Evolutionary conservation across 2,797 vertebrate species (phyloP), one percentile per base, ranked within the genome.

Genomic region (Halcyon smyrnensis): DNA sequence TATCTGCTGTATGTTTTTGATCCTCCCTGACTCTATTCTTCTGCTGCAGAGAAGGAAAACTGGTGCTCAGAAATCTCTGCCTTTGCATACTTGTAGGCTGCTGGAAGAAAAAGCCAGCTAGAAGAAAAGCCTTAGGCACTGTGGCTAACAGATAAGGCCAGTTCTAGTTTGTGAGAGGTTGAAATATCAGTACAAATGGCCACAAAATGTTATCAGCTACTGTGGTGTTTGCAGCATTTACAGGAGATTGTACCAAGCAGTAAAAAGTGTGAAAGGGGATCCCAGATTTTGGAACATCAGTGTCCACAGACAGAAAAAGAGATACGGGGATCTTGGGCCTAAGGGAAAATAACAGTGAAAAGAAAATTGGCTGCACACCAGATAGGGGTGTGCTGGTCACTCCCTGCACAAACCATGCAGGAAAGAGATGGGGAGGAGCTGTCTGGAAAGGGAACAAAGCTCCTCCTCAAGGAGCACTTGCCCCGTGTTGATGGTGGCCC

Each of bases 141-240:
- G 95, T 25, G 67, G 51, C 80, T 80, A 84, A 15, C 68, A 89
- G 92, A 96, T 87, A 85, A 94, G 77, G 36, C 37, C 75, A 80
- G 28, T 68, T 90, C 27, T 64, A 45, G 64, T 75, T 77, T 75
- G 53, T 24, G 71, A 94, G 75, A 74, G 81, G 84, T 84, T 93
- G 91, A 96, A 95, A 87, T 79, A 68, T 84, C 68, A 62, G 41
- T 57, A 85, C 53, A 46, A 95, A 96, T 93, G 93, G 90, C 81
- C 78, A 83, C 45, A 53, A 64, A 89, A 80, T 34, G 28, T 71
- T 93, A 30, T 90, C 91, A 87, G 88, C 83, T 89, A 43, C 67
- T 54, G 39, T 62, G 48, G 16, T 59, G 84, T 36, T 84, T 62
- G 48, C 25, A 65, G 68, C 56, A 30, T 62, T 79, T 39, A 50